phyloP scores from a whole-genome alignment of 1,140 invertebrate genomes.

The Anadara kagoshimensis region DNA sequence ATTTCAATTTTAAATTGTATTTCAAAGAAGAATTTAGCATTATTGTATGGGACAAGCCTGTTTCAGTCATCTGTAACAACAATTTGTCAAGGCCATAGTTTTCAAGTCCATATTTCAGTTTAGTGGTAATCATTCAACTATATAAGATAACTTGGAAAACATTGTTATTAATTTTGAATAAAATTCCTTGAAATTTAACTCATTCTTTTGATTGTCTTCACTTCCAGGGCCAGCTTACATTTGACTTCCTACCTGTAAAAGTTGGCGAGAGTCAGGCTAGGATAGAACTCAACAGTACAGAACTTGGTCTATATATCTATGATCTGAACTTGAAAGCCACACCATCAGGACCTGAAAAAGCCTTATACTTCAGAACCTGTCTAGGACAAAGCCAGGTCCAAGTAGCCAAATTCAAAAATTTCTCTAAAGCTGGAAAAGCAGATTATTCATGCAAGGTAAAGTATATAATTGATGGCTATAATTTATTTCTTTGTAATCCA shows the following conservation, averaged over 20 bases:
- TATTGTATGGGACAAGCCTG: no score
- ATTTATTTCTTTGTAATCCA: no score
- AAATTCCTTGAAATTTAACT: not conserved
- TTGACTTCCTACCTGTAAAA: constrained; percentile 73
- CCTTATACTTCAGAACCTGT: constrained; percentile 68
- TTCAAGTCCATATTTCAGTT: no score
- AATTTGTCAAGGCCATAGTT: no score
- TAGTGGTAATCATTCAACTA: no score
- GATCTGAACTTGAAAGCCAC: constrained; percentile 71
- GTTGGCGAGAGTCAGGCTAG: constrained; percentile 65
- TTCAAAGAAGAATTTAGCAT: no score
- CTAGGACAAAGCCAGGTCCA: constrained; percentile 68
- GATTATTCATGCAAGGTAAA: constrained; percentile 74
- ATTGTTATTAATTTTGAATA: not conserved
- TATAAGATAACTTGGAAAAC: not conserved
- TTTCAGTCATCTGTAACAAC: no score
- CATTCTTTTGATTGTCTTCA: constrained; percentile 4
- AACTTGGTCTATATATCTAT: constrained; percentile 72
- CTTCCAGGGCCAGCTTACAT: constrained; percentile 66
- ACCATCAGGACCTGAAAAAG: constrained; percentile 68
- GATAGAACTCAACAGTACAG: constrained; percentile 68
- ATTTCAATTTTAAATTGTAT: no score
- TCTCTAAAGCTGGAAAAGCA: constrained; percentile 71
- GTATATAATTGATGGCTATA: no score
- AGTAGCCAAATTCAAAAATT: constrained; percentile 72